Evolutionary conservation across 2,113 vertebrate species (phyloP).

Genomic region (Stigmatopora nigra): DNA sequence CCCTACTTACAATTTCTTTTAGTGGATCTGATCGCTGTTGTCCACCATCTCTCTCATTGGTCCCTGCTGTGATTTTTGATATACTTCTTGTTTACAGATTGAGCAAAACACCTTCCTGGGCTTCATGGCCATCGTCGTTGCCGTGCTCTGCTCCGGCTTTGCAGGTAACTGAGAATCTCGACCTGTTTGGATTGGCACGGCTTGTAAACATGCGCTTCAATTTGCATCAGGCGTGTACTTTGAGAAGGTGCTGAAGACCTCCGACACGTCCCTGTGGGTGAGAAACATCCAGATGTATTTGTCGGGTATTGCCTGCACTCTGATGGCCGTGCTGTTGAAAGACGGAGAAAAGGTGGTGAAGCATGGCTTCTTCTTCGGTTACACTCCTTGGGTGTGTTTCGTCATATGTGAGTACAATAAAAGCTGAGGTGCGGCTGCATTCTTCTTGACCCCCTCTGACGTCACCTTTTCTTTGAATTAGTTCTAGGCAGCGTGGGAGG

Average conservation of each 20-base stretch:
- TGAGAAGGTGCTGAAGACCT: slow-evolving; percentile 97
- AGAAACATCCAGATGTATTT: slow-evolving; percentile 98
- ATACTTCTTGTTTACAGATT: slow-evolving; percentile 66
- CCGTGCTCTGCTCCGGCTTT: slow-evolving; percentile 94
- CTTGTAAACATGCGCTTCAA: background rate
- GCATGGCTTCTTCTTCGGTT: slow-evolving; percentile 94
- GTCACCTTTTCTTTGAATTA: slow-evolving; percentile 39
- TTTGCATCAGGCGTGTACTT: slow-evolving; percentile 87
- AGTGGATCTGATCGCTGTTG: too few relatives aligned
- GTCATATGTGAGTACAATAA: slow-evolving; percentile 81
- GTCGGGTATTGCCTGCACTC: slow-evolving; percentile 85
- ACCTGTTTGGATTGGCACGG: background rate
- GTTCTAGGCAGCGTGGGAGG: slow-evolving; percentile 92
- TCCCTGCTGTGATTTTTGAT: background rate
- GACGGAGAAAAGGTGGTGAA: slow-evolving; percentile 79
- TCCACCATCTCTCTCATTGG: too few relatives aligned
- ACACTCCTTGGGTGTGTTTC: slow-evolving; percentile 84
- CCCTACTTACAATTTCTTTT: too few relatives aligned
- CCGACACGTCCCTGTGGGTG: slow-evolving; percentile 96
- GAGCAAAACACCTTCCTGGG: slow-evolving; percentile 86
- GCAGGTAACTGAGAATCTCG: slow-evolving; percentile 73
- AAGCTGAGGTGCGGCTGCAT: too few relatives aligned
- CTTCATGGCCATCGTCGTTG: slow-evolving; percentile 81
- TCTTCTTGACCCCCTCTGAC: background rate
- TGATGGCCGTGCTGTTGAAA: slow-evolving; percentile 75